A percentile compares a stretch with the other conserved stretches of the same genome.
These are phyloP conservation scores for Lacanobia oleracea DNA, from an alignment of 2,888 invertebrate species.

Conservation along the genomic window DNA sequence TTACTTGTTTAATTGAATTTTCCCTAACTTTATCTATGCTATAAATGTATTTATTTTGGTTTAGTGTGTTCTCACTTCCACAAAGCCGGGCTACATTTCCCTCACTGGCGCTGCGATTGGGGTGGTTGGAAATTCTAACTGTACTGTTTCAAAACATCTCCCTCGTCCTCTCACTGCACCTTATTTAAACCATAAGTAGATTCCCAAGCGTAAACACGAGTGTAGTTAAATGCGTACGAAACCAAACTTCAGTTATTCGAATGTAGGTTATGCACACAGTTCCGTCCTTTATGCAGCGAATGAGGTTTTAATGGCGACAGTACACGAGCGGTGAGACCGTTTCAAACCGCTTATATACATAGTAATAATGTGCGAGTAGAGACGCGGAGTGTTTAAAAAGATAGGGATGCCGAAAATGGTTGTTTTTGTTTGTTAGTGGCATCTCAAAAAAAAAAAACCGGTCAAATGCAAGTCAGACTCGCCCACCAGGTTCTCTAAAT, in stretches of 20 bases:
- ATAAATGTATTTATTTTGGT: too few relatives aligned
- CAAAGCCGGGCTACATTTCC: too few relatives aligned
- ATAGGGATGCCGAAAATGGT: background rate
- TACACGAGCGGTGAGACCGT: conserved; percentile 24
- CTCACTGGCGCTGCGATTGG: too few relatives aligned
- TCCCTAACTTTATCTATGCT: too few relatives aligned
- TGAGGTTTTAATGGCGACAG: conserved; percentile 56
- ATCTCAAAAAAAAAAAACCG: too few relatives aligned
- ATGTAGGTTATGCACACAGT: conserved; percentile 45
- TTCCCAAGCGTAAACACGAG: conserved; percentile 10
- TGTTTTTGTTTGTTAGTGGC: too few relatives aligned
- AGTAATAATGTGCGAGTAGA: conserved; percentile 14
- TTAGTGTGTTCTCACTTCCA: too few relatives aligned
- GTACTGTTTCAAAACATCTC: background rate
- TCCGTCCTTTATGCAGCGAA: conserved; percentile 42
- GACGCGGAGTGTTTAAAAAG: conserved; percentile 8
- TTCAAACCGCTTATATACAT: conserved; percentile 38
- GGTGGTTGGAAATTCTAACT: too few relatives aligned
- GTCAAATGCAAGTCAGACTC: too few relatives aligned
- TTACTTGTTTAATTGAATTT: too few relatives aligned
- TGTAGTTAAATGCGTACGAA: conserved; percentile 28
- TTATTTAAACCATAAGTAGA: background rate
- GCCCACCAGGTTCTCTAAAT: too few relatives aligned
- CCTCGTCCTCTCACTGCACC: background rate
- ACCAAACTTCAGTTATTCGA: conserved; percentile 11